Evolutionary conservation across 2,113 vertebrate genomes (phyloP).

Genomic region (Ceyx margarethae): DNA sequence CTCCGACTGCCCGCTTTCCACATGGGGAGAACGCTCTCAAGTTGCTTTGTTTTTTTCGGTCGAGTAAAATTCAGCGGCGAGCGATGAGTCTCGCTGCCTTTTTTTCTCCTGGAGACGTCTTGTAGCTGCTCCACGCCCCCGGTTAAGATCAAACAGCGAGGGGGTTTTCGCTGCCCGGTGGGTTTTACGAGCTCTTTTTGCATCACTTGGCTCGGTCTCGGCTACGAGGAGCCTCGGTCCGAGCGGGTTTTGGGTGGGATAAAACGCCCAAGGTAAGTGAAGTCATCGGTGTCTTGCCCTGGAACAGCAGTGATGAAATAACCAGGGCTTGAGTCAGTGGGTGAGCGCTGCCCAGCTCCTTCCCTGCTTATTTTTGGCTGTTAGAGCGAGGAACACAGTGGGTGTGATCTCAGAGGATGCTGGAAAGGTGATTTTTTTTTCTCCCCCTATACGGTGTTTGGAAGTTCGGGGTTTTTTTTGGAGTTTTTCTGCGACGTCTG

Average conservation of each 20-base stretch:
- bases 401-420: not conserved
- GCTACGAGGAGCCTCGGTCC: not conserved
- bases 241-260: not conserved
- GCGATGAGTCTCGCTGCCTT: not conserved
- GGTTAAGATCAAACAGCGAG: not conserved
- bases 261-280: not conserved
- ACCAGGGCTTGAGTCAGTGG: not conserved
- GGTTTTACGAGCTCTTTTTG: not conserved
- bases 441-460: not conserved
- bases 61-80: not conserved
- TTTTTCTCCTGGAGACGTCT: not conserved
- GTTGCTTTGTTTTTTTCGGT: not conserved
- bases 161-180: not conserved
- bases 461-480: not conserved
- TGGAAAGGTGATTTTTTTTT: not conserved
- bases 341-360: not conserved
- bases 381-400: not conserved
- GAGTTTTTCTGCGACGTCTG: not conserved
- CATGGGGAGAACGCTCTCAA: not conserved
- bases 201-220: not conserved
- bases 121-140: not conserved
- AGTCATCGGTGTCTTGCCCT: not conserved
- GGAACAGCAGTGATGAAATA: not conserved
- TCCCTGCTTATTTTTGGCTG: constrained; percentile 7
- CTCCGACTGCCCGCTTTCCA: not conserved